Evolutionary conservation across 2,888 invertebrate species (phyloP).

Genomic region (Chymomyza fuscimana): DNA sequence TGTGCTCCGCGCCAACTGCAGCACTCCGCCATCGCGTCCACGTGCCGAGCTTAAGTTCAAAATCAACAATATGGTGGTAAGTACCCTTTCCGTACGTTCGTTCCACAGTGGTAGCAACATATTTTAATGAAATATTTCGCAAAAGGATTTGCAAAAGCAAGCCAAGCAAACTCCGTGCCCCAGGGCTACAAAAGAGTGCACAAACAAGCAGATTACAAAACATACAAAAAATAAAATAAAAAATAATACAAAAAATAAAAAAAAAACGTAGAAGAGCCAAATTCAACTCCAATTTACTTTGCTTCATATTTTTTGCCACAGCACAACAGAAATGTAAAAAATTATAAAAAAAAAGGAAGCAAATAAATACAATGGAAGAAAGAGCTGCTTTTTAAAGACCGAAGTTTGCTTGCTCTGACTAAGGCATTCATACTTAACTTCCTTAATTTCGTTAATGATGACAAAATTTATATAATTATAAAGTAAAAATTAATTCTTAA

Average conservation of each 20-base stretch:
- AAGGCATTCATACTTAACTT: no score
- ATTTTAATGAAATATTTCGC: constrained; percentile 14
- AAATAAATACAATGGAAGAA: not conserved
- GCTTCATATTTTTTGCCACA: not conserved
- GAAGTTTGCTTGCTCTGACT: not conserved
- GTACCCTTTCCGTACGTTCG: constrained; percentile 72
- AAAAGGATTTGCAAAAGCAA: not conserved
- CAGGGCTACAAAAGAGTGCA: not conserved
- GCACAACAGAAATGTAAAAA: not conserved
- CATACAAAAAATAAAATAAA: not conserved
- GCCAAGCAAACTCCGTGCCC: not conserved
- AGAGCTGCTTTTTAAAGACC: not conserved
- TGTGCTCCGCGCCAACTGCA: constrained; percentile 87
- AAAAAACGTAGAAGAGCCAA: not conserved
- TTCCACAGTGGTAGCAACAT: constrained; percentile 17
- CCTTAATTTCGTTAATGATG: no score
- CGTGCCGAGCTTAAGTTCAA: constrained; percentile 87
- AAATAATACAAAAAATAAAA: not conserved
- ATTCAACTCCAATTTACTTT: not conserved
- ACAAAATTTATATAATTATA: no score
- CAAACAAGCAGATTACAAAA: not conserved
- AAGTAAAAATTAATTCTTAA: no score
- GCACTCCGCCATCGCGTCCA: constrained; percentile 88
- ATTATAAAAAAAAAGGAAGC: not conserved
- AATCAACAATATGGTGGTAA: constrained; percentile 89